Evolutionary conservation across 2,888 invertebrate species (phyloP), one percentile per base, ranked within the genome.

Genomic region (Amphipoea oculea): DNA sequence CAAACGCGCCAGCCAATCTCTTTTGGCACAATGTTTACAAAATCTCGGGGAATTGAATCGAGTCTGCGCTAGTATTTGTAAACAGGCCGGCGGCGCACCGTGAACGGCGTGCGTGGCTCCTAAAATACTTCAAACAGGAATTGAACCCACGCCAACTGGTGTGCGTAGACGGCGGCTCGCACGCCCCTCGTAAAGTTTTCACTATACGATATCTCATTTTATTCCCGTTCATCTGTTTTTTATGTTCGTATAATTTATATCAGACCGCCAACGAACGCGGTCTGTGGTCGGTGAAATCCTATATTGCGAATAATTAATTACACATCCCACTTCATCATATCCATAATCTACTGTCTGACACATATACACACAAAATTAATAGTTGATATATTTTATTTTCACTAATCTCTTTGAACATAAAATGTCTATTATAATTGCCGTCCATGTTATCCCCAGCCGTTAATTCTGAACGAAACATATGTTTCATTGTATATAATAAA

Each of bases 51-150:
- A 96, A 95, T 95, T 93, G 94, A 95, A 96, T 95, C 94, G 95
- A 94, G 94, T 94, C 94, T 93, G 94, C 92, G 93, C 94, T 94
- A 95, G 94, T 96, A 96, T 97, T 97, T 95, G 96, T 96, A 96
- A 96, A 96, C 96, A 96, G 94, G 94, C 93, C 92, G 92, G 91
- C 91, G 90, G 90, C 86, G 90, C 89, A 89, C 87, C 78, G 90
- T 88, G 87, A 83, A 89, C 92, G 90, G 92, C 93, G 94, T 94
- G 95, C 94, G 94, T 95, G 95, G 92, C 92, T 96, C 96, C 95
- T 88, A 95, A 96, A 96, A 96, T 97, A 96, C 95, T 92, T 95
- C 94, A 94, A 95, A 95, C 95, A 96, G 96, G 96, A 96, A 94
- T 97, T 96, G 96, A 96, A 95, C 91, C 93, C 93, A 92, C 92